These are phyloP conservation scores for Lasioglossum lativentre DNA, from an alignment of 2,888 invertebrate genomes.

Conservation along the genomic window DNA sequence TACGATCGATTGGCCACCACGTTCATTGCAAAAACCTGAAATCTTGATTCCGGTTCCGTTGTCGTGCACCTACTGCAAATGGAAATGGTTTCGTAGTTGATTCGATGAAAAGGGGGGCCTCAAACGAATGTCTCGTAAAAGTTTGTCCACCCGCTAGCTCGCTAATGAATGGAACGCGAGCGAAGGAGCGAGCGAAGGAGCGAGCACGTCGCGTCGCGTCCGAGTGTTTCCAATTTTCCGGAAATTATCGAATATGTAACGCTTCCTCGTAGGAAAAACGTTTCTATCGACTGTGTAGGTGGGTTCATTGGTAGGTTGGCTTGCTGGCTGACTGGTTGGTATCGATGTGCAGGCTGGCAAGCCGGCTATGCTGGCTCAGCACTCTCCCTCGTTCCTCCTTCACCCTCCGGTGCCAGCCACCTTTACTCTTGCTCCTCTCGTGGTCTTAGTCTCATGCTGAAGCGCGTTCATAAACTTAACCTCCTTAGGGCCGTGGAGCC, in stretches of 20 bases:
- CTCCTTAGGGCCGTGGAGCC: conserved; percentile 52
- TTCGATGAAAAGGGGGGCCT: neutral
- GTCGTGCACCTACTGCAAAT: neutral
- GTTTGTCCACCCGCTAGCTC: neutral
- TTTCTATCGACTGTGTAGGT: conserved; percentile 68
- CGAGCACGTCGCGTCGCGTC: too few relatives aligned
- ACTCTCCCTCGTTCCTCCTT: conserved; percentile 81
- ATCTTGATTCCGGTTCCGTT: too few relatives aligned
- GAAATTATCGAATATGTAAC: conserved; percentile 48
- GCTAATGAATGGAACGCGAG: neutral
- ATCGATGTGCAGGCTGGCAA: conserved; percentile 83
- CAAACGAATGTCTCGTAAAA: neutral
- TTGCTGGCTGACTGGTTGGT: conserved; percentile 82
- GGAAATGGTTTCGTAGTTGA: neutral
- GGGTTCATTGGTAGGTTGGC: conserved; percentile 78
- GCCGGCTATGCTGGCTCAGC: conserved; percentile 84
- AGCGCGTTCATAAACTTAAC: conserved; percentile 78
- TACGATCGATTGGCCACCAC: neutral
- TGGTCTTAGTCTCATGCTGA: conserved; percentile 75
- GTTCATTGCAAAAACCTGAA: neutral
- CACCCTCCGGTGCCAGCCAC: conserved; percentile 67
- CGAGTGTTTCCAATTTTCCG: conserved; percentile 45
- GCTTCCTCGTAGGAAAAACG: conserved; percentile 53
- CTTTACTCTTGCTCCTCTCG: conserved; percentile 66
- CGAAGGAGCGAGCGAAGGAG: neutral